Evolutionary conservation across 2,888 invertebrate genomes (phyloP).

Genomic region (Branchipolynoe longqiensis): DNA sequence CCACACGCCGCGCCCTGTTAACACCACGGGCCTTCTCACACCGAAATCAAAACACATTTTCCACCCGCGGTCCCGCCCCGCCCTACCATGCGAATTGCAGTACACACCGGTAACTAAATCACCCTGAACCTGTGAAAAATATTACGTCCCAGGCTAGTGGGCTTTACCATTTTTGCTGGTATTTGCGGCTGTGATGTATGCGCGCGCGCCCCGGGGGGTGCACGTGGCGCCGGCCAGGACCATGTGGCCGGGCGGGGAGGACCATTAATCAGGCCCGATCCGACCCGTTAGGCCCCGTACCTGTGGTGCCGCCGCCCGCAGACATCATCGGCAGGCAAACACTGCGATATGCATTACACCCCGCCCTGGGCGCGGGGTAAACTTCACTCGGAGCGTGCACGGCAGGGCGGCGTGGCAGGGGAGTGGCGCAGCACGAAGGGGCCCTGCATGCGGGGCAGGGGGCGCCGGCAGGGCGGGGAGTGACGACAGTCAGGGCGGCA

Average conservation of each 20-base stretch:
- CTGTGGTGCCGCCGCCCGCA: background rate
- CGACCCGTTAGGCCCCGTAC: too few relatives aligned
- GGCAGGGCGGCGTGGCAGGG: background rate
- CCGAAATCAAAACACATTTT: too few relatives aligned
- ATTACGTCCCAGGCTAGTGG: too few relatives aligned
- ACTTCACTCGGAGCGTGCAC: slow-evolving; percentile 18
- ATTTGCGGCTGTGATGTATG: slow-evolving; percentile 7
- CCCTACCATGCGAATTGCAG: too few relatives aligned
- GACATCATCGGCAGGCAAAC: background rate
- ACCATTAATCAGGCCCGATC: slow-evolving; percentile 16
- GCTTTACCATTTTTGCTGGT: background rate
- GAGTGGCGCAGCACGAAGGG: too few relatives aligned
- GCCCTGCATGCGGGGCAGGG: background rate
- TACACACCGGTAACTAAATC: too few relatives aligned
- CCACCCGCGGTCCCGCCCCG: too few relatives aligned
- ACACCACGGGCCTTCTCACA: too few relatives aligned
- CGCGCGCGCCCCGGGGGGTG: background rate
- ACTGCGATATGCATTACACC: slow-evolving; percentile 41
- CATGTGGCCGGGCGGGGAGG: background rate
- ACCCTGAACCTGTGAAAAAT: too few relatives aligned
- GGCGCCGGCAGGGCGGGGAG: too few relatives aligned
- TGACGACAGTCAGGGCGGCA: too few relatives aligned
- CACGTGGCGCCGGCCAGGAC: background rate
- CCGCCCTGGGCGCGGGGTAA: background rate
- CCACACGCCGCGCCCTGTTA: too few relatives aligned